These are phyloP conservation scores for Alethe castanea DNA, from an alignment of 2,113 vertebrate species.

Conservation along the genomic window DNA sequence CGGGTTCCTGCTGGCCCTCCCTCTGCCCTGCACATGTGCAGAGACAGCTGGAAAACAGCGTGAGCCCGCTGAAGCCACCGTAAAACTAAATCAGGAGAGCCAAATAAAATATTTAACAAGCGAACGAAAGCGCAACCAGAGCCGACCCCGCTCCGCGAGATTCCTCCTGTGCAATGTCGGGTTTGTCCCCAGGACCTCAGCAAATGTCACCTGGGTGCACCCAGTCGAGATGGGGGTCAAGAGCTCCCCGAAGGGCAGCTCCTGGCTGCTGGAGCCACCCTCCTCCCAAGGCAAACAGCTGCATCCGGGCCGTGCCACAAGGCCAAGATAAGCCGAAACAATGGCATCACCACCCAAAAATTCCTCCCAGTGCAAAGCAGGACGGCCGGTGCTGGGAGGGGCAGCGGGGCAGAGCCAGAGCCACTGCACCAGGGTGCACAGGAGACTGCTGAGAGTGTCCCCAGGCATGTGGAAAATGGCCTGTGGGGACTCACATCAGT, in stretches of 20 bases:
- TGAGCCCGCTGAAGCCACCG: not conserved
- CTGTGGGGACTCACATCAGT: not conserved
- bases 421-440: rapidly evolving
- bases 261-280: not conserved
- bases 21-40: not conserved
- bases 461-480: rapidly evolving
- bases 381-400: not conserved
- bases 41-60: not conserved
- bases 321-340: not conserved
- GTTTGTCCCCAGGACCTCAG: not conserved
- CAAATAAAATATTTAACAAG: constrained; percentile 63
- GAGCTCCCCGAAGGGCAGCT: not conserved
- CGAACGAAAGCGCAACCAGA: not conserved
- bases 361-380: not conserved
- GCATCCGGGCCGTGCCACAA: rapidly evolving
- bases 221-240: not conserved
- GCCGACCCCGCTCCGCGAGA: not conserved
- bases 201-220: not conserved
- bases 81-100: constrained; percentile 36
- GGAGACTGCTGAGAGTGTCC: not conserved
- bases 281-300: constrained; percentile 41
- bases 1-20: rapidly evolving
- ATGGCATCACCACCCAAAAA: not conserved
- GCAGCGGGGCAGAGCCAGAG: not conserved
- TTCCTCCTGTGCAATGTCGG: rapidly evolving